Conservation (phyloP, 92 coral and sea anemone species). For the Epizoanthus fatuus region DNA sequence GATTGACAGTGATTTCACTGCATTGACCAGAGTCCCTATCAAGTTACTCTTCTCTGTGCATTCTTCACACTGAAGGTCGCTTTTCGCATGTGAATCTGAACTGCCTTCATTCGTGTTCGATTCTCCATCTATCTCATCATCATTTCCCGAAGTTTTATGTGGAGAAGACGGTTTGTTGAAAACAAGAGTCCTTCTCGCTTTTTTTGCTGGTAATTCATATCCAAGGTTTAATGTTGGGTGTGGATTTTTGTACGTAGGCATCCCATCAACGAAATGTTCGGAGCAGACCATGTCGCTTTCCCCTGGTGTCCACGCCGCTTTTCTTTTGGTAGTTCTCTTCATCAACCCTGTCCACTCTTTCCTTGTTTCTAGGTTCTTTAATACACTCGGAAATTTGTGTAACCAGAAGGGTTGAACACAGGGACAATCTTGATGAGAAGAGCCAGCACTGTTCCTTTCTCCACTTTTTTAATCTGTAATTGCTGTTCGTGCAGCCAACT, state of each 20-base stretch:
- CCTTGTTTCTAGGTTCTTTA: constrained; percentile 44
- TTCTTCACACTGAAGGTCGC: constrained; percentile 31
- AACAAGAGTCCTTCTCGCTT: constrained; percentile 56
- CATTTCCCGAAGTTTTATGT: constrained; percentile 44
- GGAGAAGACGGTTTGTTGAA: constrained; percentile 27
- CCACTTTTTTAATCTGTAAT: constrained; percentile 39
- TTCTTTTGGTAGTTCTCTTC: constrained; percentile 41
- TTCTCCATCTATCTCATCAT: constrained; percentile 31
- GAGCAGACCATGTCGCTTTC: constrained; percentile 64
- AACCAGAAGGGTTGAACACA: constrained; percentile 63
- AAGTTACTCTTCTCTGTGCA: constrained; percentile 23
- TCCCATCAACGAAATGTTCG: constrained; percentile 54
- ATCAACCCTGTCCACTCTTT: constrained; percentile 49
- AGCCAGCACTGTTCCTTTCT: constrained; percentile 40
- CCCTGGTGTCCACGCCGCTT: constrained; percentile 49
- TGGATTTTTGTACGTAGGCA: constrained; percentile 45
- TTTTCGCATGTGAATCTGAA: constrained; percentile 33
- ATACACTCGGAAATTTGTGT: constrained; percentile 41
- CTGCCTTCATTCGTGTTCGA: constrained; percentile 43
- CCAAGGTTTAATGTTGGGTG: constrained; percentile 53
- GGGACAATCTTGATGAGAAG: constrained; percentile 50
- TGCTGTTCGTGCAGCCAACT: constrained; percentile 51
- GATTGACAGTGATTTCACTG: constrained; percentile 30
- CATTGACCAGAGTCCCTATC: constrained; percentile 30
- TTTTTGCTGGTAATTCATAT: constrained; percentile 55